phyloP scores from a whole-genome alignment of 2,797 vertebrate species.

The Sandelia bainsii region DNA sequence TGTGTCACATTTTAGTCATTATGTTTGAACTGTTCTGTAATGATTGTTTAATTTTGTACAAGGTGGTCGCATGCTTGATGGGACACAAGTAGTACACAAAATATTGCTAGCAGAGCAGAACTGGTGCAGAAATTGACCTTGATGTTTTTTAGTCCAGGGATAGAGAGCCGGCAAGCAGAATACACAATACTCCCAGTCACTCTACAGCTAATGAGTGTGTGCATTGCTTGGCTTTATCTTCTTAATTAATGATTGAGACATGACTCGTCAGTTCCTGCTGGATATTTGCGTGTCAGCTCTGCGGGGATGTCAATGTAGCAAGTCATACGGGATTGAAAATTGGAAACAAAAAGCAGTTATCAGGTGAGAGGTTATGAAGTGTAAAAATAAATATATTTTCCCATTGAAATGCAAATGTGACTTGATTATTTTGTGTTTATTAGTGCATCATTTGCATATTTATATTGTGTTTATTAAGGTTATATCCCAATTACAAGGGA shows the following conservation, averaged over 20 bases:
- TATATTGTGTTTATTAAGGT: conserved; percentile 46
- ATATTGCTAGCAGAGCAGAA: conserved; percentile 28
- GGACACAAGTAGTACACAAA: conserved; percentile 34
- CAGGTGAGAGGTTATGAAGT: conserved; percentile 47
- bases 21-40: conserved; percentile 43
- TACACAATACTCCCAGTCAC: conserved; percentile 50
- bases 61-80: conserved; percentile 40
- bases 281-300: conserved; percentile 21
- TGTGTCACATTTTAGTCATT: conserved; percentile 38
- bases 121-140: conserved; percentile 63
- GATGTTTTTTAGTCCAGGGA: conserved; percentile 40
- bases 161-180: conserved; percentile 3
- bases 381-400: conserved; percentile 35
- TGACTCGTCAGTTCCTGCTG: conserved; percentile 36
- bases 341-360: conserved; percentile 39
- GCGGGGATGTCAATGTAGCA: conserved; percentile 1
- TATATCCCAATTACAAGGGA: conserved; percentile 32
- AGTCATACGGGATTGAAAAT: conserved; percentile 13
- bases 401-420: conserved; percentile 58
- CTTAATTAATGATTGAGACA: conserved; percentile 66
- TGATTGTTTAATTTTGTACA: conserved; percentile 51
- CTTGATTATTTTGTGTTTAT: conserved; percentile 35
- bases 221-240: conserved; percentile 60
- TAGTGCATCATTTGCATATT: conserved; percentile 28
- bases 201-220: conserved; percentile 57